phyloP scores from a whole-genome alignment of 2,888 invertebrate genomes.

The Drosophila robusta region DNA sequence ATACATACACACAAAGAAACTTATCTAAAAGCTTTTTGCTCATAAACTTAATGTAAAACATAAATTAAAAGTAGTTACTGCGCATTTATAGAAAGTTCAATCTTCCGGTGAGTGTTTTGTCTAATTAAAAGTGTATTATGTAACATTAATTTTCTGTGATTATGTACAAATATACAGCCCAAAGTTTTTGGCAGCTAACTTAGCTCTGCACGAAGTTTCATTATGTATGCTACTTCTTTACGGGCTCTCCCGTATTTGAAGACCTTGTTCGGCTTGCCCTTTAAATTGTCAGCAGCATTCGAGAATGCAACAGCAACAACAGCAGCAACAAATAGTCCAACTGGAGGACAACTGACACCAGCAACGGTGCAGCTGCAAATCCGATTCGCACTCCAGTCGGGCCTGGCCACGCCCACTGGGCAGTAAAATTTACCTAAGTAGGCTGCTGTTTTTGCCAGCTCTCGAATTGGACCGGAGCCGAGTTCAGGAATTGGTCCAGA shows the following conservation, averaged over 20 bases:
- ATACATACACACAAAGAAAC: no score
- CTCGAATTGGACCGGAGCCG: constrained; percentile 22
- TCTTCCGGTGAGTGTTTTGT: not conserved
- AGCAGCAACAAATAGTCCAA: not conserved
- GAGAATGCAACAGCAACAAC: constrained; percentile 3
- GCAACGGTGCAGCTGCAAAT: constrained; percentile 20
- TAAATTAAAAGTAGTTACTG: no score
- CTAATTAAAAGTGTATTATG: not conserved
- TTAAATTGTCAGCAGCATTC: constrained; percentile 16
- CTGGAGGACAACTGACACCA: not conserved
- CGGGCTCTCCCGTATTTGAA: not conserved
- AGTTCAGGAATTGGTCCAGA: constrained; percentile 4
- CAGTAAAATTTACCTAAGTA: constrained; percentile 51
- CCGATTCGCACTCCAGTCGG: constrained; percentile 15
- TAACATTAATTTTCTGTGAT: not conserved
- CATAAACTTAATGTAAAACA: no score
- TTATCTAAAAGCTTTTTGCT: no score
- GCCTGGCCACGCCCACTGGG: constrained; percentile 42
- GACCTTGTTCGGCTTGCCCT: constrained; percentile 7
- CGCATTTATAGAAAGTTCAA: no score
- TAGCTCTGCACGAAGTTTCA: not conserved
- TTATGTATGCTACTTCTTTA: not conserved
- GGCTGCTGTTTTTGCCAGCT: constrained; percentile 45
- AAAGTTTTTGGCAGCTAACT: not conserved
- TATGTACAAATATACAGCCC: not conserved